A percentile compares a stretch with the other conserved stretches of the same genome.
phyloP scores from a whole-genome alignment of 2,113 vertebrate genomes.

The Laticauda colubrina region DNA sequence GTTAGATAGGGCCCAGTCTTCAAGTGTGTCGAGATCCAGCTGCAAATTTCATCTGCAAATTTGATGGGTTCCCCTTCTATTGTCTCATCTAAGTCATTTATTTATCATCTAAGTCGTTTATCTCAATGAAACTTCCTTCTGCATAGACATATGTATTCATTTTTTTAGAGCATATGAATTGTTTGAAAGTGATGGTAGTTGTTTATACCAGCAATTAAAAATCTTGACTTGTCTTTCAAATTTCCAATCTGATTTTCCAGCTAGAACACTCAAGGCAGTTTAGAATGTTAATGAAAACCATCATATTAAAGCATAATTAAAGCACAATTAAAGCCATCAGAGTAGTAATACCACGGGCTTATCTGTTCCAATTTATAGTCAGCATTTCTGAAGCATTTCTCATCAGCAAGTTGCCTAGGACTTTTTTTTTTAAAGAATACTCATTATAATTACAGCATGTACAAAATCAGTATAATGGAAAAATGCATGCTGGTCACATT shows the following conservation, averaged over 20 bases:
- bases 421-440: conserved; percentile 23
- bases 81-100: background rate
- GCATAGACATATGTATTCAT: background rate
- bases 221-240: background rate
- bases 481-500: background rate
- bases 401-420: background rate
- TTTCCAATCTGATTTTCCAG: conserved; percentile 17
- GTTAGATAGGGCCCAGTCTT: background rate
- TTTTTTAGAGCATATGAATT: background rate
- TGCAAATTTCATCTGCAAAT: background rate
- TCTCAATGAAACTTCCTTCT: background rate
- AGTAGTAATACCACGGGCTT: conserved; percentile 46
- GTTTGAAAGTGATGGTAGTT: background rate
- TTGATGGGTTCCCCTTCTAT: background rate
- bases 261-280: conserved; percentile 6
- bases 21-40: background rate
- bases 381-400: conserved; percentile 42
- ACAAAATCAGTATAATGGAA: background rate
- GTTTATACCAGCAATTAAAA: background rate
- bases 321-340: conserved; percentile 23
- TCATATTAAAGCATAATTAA: conserved; percentile 28
- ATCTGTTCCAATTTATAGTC: conserved; percentile 45
- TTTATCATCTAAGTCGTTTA: background rate
- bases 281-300: conserved; percentile 18
- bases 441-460: conserved; percentile 39